Evolutionary conservation across 2,888 invertebrate species (phyloP), one percentile per base, ranked within the genome.

Genomic region (Ferdinandea cuprea): DNA sequence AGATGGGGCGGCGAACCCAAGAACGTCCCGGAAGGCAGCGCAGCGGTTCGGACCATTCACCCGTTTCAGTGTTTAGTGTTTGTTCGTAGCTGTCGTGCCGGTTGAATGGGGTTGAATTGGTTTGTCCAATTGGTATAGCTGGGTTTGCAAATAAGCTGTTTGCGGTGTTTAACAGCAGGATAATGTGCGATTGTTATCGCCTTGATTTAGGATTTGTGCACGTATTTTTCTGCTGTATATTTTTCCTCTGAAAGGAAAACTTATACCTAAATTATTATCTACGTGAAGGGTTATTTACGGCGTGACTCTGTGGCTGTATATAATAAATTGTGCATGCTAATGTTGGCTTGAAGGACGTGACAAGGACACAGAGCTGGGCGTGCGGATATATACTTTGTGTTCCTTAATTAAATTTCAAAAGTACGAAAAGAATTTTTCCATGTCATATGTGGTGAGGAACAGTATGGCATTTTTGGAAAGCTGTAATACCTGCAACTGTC

Each of bases 101-200:
- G 21, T 30, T 40, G 56, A 46, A 17, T n/a, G 30, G 40, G 44
- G 32, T 35, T 46, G 35, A 21, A 48, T 65, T 44, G 65, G 79
- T 68, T 66, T 72, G 76, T 56, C 77, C 65, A 59, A 81, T 72
- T 83, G 81, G 77, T 77, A n/a, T n/a, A 71, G 66, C 66, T 77
- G 72, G 76, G 46, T 56, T 35, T 66, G 56, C 76, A 76, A 76
- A 81, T 81, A 68, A 65, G 81, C 71, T 83, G 77, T 77, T 83
- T 77, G 81, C 77, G 81, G 81, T 77, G 52, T 46, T 56, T 28
- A 83, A 61, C 65, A 54, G 71, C 65, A 65, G 61, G 77, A 68
- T 65, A 81, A 71, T 59, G 65, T 58, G 44, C 71, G 71, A 83
- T 72, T 72, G 54, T 72, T 71, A 54, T 61, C 66, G 61, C 68